A percentile compares a stretch with the other conserved stretches of the same genome.
These are phyloP conservation scores for Apocheima hispidaria DNA, from an alignment of 2,888 invertebrate species.

Conservation along the genomic window DNA sequence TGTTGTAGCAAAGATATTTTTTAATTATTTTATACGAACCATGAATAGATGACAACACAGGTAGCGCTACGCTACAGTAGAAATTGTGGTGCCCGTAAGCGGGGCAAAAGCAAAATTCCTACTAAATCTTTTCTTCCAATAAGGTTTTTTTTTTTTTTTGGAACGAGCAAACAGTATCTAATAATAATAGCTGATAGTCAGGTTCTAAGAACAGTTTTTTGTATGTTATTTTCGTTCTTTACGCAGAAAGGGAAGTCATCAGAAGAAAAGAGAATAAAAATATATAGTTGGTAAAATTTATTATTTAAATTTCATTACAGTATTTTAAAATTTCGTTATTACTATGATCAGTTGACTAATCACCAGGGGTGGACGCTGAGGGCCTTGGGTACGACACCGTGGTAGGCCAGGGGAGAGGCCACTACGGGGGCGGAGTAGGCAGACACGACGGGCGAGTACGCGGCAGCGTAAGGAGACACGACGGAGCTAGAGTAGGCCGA, in stretches of 20 bases:
- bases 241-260: background rate
- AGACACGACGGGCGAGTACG: slow-evolving; percentile 37
- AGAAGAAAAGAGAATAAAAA: background rate
- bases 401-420: slow-evolving; percentile 44
- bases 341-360: slow-evolving; percentile 26
- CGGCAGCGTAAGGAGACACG: slow-evolving; percentile 33
- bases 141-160: too few species aligned
- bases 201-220: too few species aligned
- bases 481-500: slow-evolving; percentile 32
- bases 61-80: too few species aligned
- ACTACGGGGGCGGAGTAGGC: slow-evolving; percentile 44
- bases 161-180: too few species aligned
- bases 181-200: too few species aligned
- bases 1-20: too few species aligned
- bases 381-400: slow-evolving; percentile 51
- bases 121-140: too few species aligned
- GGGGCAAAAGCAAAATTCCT: too few species aligned
- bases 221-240: too few species aligned
- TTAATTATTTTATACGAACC: too few species aligned
- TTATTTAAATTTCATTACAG: background rate
- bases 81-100: too few species aligned
- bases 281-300: slow-evolving; percentile 1
- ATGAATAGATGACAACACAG: too few species aligned
- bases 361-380: slow-evolving; percentile 57
- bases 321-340: background rate